phyloP scores from a whole-genome alignment of 2,888 invertebrate species.

The Rhimphoctona megacephalus region DNA sequence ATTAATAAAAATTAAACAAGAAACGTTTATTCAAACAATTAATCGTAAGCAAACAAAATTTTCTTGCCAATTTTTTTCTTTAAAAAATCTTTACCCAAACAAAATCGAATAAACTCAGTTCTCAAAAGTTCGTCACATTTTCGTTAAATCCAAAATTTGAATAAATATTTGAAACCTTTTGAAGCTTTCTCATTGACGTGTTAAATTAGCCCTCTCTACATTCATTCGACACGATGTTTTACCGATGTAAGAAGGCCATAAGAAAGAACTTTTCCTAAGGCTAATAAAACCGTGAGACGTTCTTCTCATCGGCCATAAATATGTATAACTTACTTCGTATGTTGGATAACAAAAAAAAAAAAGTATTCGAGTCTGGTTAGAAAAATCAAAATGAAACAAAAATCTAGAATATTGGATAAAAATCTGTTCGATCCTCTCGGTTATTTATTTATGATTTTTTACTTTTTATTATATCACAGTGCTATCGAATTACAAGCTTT shows the following conservation, averaged over 20 bases:
- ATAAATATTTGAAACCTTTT: slow-evolving; percentile 48
- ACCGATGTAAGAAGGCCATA: not conserved
- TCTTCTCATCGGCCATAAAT: slow-evolving; percentile 37
- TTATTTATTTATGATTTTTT: slow-evolving; percentile 72
- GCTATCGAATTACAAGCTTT: slow-evolving; percentile 78
- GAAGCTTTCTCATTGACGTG: slow-evolving; percentile 57
- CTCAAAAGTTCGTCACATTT: no score
- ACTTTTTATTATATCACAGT: slow-evolving; percentile 45
- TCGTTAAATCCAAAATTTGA: not conserved
- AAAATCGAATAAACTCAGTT: no score
- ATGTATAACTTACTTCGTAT: slow-evolving; percentile 18
- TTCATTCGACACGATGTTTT: not conserved
- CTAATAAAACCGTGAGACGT: slow-evolving; percentile 48
- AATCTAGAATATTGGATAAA: slow-evolving; percentile 13
- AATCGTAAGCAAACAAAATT: no score
- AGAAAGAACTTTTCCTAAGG: slow-evolving; percentile 35
- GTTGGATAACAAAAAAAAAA: slow-evolving; percentile 45
- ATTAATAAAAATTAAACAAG: no score
- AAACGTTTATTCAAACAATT: no score
- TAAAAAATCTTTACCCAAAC: no score
- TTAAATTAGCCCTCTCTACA: slow-evolving; percentile 48
- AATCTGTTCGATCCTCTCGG: slow-evolving; percentile 29
- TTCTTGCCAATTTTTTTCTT: no score
- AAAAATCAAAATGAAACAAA: slow-evolving; percentile 6
- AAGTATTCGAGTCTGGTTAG: not conserved